Evolutionary conservation across 2,113 vertebrate genomes (phyloP).

Genomic region (Sebastes schlegelii): DNA sequence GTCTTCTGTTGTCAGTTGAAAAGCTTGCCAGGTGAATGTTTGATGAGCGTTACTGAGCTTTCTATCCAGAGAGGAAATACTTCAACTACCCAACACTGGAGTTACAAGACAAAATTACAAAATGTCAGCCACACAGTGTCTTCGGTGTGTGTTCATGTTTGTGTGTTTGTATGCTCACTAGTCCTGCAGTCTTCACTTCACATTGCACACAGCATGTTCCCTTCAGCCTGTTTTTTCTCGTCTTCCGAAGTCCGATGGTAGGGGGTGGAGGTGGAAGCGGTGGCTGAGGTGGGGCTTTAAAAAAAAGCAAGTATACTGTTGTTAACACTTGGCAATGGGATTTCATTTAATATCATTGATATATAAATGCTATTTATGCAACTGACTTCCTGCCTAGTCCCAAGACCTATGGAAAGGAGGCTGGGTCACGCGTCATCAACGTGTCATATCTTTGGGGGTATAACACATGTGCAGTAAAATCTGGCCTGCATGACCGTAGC

Average conservation of each 20-base stretch:
- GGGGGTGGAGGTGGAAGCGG: constrained; percentile 34
- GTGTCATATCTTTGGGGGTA: too few species aligned
- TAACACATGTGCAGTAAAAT: too few species aligned
- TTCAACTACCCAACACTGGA: background rate
- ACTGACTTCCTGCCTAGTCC: background rate
- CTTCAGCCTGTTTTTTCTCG: constrained; percentile 75
- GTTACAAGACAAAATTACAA: background rate
- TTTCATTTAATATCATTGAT: constrained; percentile 9
- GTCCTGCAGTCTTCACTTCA: constrained; percentile 81
- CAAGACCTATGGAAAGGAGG: too few species aligned
- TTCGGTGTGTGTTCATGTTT: background rate
- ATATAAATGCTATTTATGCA: constrained; percentile 17
- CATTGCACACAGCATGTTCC: constrained; percentile 80
- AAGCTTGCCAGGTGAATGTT: background rate
- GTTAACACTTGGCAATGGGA: background rate
- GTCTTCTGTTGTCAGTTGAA: background rate
- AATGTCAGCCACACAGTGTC: background rate
- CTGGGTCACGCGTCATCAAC: too few species aligned
- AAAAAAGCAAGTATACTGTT: constrained; percentile 22
- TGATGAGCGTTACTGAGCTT: background rate
- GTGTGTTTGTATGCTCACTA: constrained; percentile 80
- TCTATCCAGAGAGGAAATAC: background rate
- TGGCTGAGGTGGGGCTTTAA: constrained; percentile 41
- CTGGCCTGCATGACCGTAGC: too few species aligned
- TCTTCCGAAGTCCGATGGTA: constrained; percentile 20